Base-by-base conservation (phyloP, 1,140 invertebrate species). In the Arion vulgaris region DNA sequence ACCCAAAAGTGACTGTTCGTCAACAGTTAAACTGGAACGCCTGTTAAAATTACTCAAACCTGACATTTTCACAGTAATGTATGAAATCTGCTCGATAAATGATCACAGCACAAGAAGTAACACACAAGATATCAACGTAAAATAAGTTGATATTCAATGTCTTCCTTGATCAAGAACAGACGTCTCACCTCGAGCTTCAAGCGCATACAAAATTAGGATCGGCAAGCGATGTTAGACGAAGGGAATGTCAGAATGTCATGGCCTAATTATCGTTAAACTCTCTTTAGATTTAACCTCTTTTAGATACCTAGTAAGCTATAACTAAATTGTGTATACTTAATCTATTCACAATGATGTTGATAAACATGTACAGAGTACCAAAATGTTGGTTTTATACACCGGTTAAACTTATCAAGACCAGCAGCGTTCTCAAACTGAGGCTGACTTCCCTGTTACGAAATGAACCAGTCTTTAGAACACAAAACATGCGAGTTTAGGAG, bases 1-100 rank as follows among this genome's bases (percentile, higher is more conserved):
- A n/a, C 84, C 81, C 53, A 88, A 45, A 15, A 89, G 68, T 13
- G 87, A 88, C 39, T 87, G 84, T 17, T 71, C 69, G 45, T 83
- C 79, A 4, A 77, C 51, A 66, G 83, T 77, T 57, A 71, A 32
- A 53, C 28, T 80, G 11, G 45, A 36, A 17, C 71, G 41, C 19
- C 51, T 72, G 26, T n/a, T 51, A 62, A n/a, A 36, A 19, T 57
- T 73, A 57, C 38, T 69, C 71, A 81, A 57, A 45, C 69, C 71
- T 73, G 80, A 81, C 66, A 71, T 71, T 26, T 71, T 71, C 4
- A 49, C 13, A 32, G 62, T 28, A 45, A 41, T 23, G 0, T 36
- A n/a, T 7, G 38, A n/a, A n/a, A 7, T 2, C 32, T 23, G 36
- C 7, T 39, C 11, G 26, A 41, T 23, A 39, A 73, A 7, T 1